Evolutionary conservation across 2,113 vertebrate species (phyloP).

Genomic region (Phrynosoma platyrhinos): DNA sequence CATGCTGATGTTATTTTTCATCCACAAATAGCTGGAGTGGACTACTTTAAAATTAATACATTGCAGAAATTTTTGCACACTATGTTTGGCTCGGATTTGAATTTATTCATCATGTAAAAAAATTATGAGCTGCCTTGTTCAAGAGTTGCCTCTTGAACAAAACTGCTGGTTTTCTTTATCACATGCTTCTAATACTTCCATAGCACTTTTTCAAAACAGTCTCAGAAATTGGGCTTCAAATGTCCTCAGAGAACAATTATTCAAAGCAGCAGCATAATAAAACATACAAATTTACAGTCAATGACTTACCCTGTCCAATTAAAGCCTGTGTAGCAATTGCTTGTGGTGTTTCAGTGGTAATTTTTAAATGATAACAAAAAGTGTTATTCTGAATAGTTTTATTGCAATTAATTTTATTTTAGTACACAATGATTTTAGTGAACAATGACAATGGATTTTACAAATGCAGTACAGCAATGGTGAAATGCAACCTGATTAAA

Average conservation of each 20-base stretch:
- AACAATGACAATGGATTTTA: background rate
- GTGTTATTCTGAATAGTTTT: conserved; percentile 26
- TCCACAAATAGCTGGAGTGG: background rate
- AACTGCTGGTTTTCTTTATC: conserved; percentile 41
- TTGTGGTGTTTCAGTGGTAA: conserved; percentile 39
- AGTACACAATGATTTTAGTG: background rate
- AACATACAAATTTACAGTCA: conserved; percentile 31
- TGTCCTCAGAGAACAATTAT: conserved; percentile 27
- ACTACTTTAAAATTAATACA: conserved; percentile 7
- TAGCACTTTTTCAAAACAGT: conserved; percentile 7
- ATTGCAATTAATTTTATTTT: conserved; percentile 42
- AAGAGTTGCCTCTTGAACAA: conserved; percentile 20
- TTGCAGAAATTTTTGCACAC: conserved; percentile 14
- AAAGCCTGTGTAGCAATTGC: background rate
- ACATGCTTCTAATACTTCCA: conserved; percentile 28
- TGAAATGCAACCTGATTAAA: background rate
- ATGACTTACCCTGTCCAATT: conserved; percentile 22
- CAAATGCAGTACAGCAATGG: background rate
- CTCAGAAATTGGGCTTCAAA: conserved; percentile 32
- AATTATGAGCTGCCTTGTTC: background rate
- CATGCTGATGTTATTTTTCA: conserved; percentile 12
- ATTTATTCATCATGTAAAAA: conserved; percentile 21
- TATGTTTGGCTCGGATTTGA: background rate
- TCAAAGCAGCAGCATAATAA: conserved; percentile 12
- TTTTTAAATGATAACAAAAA: conserved; percentile 35